Base-by-base conservation (phyloP, 2,113 vertebrate species). In the Egretta garzetta region DNA sequence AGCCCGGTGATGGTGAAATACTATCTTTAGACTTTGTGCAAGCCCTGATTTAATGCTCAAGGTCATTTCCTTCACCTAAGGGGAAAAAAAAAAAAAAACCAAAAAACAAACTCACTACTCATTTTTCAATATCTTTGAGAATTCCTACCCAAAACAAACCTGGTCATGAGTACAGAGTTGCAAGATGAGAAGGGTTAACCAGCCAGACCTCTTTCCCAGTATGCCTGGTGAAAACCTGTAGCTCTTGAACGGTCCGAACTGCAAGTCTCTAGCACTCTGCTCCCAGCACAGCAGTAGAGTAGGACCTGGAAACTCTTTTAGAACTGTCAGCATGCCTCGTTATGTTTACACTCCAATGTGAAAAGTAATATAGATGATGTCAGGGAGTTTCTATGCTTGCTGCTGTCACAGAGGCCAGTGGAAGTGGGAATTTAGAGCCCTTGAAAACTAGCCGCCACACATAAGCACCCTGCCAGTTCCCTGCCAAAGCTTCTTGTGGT, bases 331-430 rank as follows among this genome's bases (percentile, higher is more conserved):
- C 28, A 49, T 86, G 49, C 33, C 53, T 79, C 5, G 1, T 85
- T 95, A 66, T 75, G 71, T 76, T 85, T 94, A 62, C 58, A 70
- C 33, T 82, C n/a, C 39, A 17, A 19, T n/a, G 17, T 87, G 91
- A 86, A 84, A 93, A 56, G 33, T 58, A 86, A 92, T 91, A 81
- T 32, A 84, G 60, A 50, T 92, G 83, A 91, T 91, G 86, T 81
- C 91, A 95, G 60, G 53, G 80, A 56, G 56, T 85, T 85, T 79
- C 80, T 81, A 85, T 94, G 80, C 50, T 79, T 55, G 55, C 26
- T 67, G 80, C 60, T 94, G 80, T 83, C 73, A 76, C 52, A 86
- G 83, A 81, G 83, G 80, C 47, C 37, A 50, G 41, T 85, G 73
- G 56, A 94, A 96, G 30, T n/a, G 58, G 86, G 49, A 94, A 93